phyloP scores from a whole-genome alignment of 2,113 vertebrate species.

The Lagopus leucura region DNA sequence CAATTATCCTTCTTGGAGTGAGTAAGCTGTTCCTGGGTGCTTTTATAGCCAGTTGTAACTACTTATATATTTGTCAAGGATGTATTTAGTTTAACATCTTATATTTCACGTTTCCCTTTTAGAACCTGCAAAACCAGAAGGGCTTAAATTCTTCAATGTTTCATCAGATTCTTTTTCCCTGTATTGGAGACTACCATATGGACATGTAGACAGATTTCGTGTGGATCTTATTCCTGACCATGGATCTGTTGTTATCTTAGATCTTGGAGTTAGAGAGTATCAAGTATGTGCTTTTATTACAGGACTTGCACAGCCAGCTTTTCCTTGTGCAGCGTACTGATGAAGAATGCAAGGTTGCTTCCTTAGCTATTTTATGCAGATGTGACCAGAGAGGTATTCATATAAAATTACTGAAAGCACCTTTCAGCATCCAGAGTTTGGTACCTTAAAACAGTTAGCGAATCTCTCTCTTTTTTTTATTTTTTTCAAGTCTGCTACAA shows the following conservation, averaged over 20 bases:
- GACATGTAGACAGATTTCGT: slow-evolving; percentile 79
- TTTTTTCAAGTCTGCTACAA: slow-evolving; percentile 36
- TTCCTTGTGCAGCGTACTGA: slow-evolving; percentile 51
- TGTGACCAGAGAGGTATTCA: slow-evolving; percentile 15
- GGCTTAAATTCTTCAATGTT: slow-evolving; percentile 72
- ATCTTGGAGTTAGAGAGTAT: slow-evolving; percentile 79
- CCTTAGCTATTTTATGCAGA: slow-evolving; percentile 18
- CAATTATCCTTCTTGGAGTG: not conserved
- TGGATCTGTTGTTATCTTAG: slow-evolving; percentile 80
- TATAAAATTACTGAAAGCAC: slow-evolving; percentile 30
- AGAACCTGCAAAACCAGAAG: slow-evolving; percentile 81
- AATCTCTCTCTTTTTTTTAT: not conserved
- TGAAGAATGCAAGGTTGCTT: slow-evolving; percentile 39
- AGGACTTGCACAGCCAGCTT: slow-evolving; percentile 20
- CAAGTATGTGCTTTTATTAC: slow-evolving; percentile 83
- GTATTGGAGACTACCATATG: slow-evolving; percentile 75
- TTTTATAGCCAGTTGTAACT: not conserved
- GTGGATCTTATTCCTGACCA: slow-evolving; percentile 80
- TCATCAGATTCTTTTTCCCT: slow-evolving; percentile 81
- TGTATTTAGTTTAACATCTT: not conserved
- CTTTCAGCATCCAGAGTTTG: slow-evolving; percentile 58
- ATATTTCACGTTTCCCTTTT: slow-evolving; percentile 22
- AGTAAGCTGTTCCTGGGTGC: not conserved
- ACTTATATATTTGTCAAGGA: not conserved
- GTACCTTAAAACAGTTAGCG: slow-evolving; percentile 55